Evolutionary conservation across 2,888 invertebrate genomes (phyloP), one percentile per base, ranked within the genome.

Genomic region (Mimas tiliae): DNA sequence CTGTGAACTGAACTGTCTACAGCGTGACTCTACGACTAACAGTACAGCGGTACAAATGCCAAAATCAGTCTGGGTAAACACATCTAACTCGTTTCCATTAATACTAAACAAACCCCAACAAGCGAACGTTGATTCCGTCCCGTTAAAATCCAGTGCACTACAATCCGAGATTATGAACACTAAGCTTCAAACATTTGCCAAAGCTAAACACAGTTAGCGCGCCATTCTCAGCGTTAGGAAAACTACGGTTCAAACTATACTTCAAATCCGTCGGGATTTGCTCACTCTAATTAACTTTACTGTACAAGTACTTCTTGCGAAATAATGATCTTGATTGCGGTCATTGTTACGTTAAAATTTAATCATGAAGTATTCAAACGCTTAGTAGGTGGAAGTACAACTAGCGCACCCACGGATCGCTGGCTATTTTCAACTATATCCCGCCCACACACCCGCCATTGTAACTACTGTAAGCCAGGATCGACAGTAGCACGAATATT

Each of bases 161-260:
- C 65, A 62, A 68, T 63, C 52, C 65, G 0, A 45, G 66, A 66
- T 65, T 63, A 67, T 69, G 67, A 67, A 67, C 68, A 53, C 33
- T 65, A 65, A 66, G 66, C 55, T 66, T 12, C 64, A 55, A 69
- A 68, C 65, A 68, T 65, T 69, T 67, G 67, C 70, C 47, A 47
- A 14, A 68, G 63, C 65, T 66, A 69, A 67, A 69, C 69, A 48
- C 62, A 27, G 50, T 62, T 55, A 47, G 65, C 50, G 65, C 50
- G 48, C 63, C 38, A 63, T 55, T 63, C 34, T 33, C 50, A 45
- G 62, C 42, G 42, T 63, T 33, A n/a, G 48, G 53, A 47, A 65
- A 58, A 58, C 58, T 42, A 58, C 53, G 12, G 42, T 42, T 58
- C 42, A 16, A 42, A 38, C 38, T 42, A 16, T 19, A 42, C 42